phyloP scores from a whole-genome alignment of 1,140 invertebrate genomes.

The Panagrolaimus sp. region DNA sequence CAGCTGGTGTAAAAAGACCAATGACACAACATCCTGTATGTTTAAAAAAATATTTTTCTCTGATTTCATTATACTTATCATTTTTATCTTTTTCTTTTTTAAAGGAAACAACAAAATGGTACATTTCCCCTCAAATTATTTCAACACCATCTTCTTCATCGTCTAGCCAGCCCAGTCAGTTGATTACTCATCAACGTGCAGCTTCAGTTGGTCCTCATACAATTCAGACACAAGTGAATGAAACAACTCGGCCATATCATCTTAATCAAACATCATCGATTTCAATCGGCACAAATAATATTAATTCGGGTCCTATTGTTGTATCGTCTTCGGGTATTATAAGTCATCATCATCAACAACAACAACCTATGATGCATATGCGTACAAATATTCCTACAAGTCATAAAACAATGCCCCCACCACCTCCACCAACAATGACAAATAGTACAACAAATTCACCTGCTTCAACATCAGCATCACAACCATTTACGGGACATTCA shows the following conservation, averaged over 20 bases:
- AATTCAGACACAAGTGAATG: background rate
- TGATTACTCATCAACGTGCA: background rate
- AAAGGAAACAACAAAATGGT: constrained; percentile 3
- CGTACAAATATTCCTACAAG: constrained; percentile 1
- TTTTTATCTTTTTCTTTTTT: background rate
- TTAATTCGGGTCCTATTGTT: background rate
- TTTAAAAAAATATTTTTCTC: background rate
- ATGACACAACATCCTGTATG: background rate
- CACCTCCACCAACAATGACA: constrained; percentile 13
- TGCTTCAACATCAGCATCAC: constrained; percentile 2
- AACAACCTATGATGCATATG: background rate
- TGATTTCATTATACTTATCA: background rate
- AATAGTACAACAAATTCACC: constrained; percentile 12
- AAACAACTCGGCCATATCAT: background rate
- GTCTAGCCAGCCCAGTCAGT: constrained; percentile 3
- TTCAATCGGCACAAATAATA: background rate
- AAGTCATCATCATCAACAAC: background rate
- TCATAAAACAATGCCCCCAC: constrained; percentile 16
- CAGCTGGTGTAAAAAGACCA: constrained; percentile 18
- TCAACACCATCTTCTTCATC: background rate
- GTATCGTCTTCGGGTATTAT: background rate
- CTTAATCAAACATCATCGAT: background rate
- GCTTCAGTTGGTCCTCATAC: constrained; percentile 6
- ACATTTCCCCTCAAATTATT: constrained; percentile 1
- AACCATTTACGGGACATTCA: constrained; percentile 12